Evolutionary conservation across 37 sponge, comb jelly and placozoan species (phyloP), one percentile per base, ranked within the genome.

Genomic region (Bolinopsis microptera): DNA sequence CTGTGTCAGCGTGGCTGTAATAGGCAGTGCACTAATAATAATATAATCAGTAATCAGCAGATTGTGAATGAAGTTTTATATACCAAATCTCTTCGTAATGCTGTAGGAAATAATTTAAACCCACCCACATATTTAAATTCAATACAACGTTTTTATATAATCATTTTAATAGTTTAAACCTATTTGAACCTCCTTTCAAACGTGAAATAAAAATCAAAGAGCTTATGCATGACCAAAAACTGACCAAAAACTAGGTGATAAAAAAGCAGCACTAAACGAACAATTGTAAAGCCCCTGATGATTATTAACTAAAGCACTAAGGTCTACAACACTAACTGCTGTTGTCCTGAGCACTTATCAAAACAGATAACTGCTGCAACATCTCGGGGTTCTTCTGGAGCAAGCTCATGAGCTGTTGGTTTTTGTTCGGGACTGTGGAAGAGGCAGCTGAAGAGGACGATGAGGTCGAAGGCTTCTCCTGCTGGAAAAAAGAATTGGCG

Each of bases 301-400:
- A n/a, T n/a, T n/a, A n/a, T n/a, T n/a, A n/a, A n/a, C n/a, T n/a
- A n/a, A n/a, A n/a, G n/a, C n/a, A n/a, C 69, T 30, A 24, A 61
- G 23, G 5, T 23, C 1, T 18, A n/a, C 30, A 23, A 48, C 39
- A 67, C 69, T 70, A 28, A 70, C 30, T 70, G 26, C 30, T 70
- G 74, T 70, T 70, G 28, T 70, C 74, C 28, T 22, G 25, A 22
- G 74, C 74, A n/a, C 21, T 70, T 8, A 70, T 22, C 74, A 70
- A 70, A 22, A 70, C 74, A 2, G 74, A 70, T 1, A 70, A n/a
- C 30, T 70, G 74, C 74, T 70, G 74, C 26, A 70, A 22, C 74
- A 70, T 70, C 30, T 70, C 74, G 25, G 74, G 74, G 26, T 70
- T 70, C 30, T 70, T 70, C 74, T 70, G 74, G 26, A 70, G 74